phyloP scores from a whole-genome alignment of 2,888 invertebrate genomes.

The Ophion obscuratus region DNA sequence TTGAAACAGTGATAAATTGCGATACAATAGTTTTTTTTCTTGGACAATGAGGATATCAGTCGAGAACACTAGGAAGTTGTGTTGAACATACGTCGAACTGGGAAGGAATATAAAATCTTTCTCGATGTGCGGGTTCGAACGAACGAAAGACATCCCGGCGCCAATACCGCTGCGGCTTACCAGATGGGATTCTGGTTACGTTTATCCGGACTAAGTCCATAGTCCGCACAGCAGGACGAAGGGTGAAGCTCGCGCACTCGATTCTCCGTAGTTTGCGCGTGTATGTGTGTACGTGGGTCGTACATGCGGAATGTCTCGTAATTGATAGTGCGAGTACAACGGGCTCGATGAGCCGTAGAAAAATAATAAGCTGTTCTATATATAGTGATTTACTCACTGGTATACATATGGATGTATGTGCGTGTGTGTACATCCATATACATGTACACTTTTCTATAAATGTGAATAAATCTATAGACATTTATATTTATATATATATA shows the following conservation, averaged over 20 bases:
- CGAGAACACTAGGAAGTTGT: slow-evolving; percentile 44
- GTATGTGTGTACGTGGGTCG: slow-evolving; percentile 62
- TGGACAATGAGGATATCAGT: slow-evolving; percentile 41
- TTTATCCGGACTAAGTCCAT: slow-evolving; percentile 80
- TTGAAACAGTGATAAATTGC: background rate
- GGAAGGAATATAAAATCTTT: slow-evolving; percentile 32
- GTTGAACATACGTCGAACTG: slow-evolving; percentile 35
- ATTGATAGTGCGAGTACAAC: slow-evolving; percentile 82
- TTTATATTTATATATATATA: no score
- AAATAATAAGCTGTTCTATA: slow-evolving; percentile 82
- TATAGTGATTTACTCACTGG: slow-evolving; percentile 65
- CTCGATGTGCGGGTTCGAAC: slow-evolving; percentile 34
- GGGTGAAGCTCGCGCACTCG: slow-evolving; percentile 49
- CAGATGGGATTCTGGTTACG: slow-evolving; percentile 83
- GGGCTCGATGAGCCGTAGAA: slow-evolving; percentile 83
- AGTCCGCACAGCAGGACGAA: slow-evolving; percentile 56
- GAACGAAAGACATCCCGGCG: slow-evolving; percentile 51
- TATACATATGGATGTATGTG: background rate
- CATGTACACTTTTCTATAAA: background rate
- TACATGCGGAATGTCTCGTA: slow-evolving; percentile 80
- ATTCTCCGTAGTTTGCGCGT: slow-evolving; percentile 65
- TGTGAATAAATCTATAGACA: slow-evolving; percentile 16
- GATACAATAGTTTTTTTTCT: background rate
- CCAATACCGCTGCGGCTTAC: slow-evolving; percentile 70
- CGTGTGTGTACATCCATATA: slow-evolving; percentile 39